Base-by-base conservation (phyloP, 2,797 vertebrate genomes). In the Arnoldichthys spilopterus region DNA sequence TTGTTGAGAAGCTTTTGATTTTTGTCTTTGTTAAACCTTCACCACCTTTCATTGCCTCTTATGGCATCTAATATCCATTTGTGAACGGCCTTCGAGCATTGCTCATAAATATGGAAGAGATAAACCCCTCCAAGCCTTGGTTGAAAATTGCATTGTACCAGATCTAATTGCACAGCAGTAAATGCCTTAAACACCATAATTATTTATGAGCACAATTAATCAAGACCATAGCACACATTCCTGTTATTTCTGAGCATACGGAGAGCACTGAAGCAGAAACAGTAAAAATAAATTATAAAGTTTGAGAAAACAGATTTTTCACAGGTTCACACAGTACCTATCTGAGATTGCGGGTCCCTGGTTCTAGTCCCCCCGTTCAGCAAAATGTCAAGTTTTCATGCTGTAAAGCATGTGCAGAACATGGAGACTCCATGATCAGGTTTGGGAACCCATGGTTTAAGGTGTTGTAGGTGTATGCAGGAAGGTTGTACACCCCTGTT, bases 131-230 rank as follows among this genome's bases (percentile, higher is more conserved):
- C 15, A 30, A 30, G 26, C 26, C 9, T 13, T 49, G 18, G 28
- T 69, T 30, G 24, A 18, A 47, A 69, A 69, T 30, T 18, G 8
- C 67, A 32, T 12, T 24, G 7, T 32, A 47, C 45, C 20, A 28
- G 24, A 3, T 47, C 67, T 69, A 68, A 68, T 68, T 47, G 61
- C 32, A 32, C 61, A 63, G 30, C 61, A 37, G 32, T 63, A 8
- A 69, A 15, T 67, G 11, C 63, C 37, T 45, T 47, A 26, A 26
- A 47, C 64, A 68, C 22, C 12, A 26, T 69, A 20, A 69, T 51
- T 69, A 69, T 69, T 49, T 49, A 69, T 51, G 66, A 69, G 66
- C 13, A 51, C n/a, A 49, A 69, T 69, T 69, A 51, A 26, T 68
- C 22, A 51, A 24, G 16, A 47, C 40, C 45, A 8, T 69, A 12